Evolutionary conservation across 2,888 invertebrate genomes (phyloP).

Genomic region (Pyrrhia umbra): DNA sequence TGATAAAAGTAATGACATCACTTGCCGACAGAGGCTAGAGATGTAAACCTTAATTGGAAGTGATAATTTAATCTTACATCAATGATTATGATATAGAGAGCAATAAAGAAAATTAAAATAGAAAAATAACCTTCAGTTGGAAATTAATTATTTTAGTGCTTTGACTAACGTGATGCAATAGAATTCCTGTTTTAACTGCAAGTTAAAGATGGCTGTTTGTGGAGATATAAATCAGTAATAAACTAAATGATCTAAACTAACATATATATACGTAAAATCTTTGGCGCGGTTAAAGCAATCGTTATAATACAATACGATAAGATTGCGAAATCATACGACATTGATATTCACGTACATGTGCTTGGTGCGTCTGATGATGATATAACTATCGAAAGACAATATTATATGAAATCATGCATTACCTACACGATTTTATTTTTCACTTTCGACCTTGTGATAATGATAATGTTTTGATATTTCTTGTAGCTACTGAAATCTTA

Average conservation of each 20-base stretch:
- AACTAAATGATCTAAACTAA: constrained; percentile 51
- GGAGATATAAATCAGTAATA: constrained; percentile 32
- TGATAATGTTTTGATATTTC: constrained; percentile 37
- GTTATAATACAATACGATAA: constrained; percentile 74
- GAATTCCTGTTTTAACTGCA: constrained; percentile 3
- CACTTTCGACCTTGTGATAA: constrained; percentile 44
- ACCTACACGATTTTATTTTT: constrained; percentile 43
- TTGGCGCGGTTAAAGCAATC: constrained; percentile 49
- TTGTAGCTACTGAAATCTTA: constrained; percentile 20
- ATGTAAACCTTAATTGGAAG: constrained; percentile 60
- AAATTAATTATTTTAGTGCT: background rate
- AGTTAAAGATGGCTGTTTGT: background rate
- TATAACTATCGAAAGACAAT: constrained; percentile 60
- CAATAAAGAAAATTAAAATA: constrained; percentile 11
- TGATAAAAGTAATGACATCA: constrained; percentile 64
- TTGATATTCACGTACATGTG: constrained; percentile 67
- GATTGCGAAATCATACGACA: constrained; percentile 82
- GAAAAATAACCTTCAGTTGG: background rate
- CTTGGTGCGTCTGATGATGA: constrained; percentile 57
- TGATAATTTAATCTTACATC: constrained; percentile 55
- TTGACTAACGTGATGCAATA: constrained; percentile 17
- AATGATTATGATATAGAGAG: constrained; percentile 24
- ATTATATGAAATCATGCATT: constrained; percentile 30
- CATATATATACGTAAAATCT: constrained; percentile 22
- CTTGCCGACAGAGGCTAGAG: constrained; percentile 48